Evolutionary conservation across 2,888 invertebrate genomes (phyloP), one percentile per base, ranked within the genome.

Genomic region (Drosophila anceps): DNA sequence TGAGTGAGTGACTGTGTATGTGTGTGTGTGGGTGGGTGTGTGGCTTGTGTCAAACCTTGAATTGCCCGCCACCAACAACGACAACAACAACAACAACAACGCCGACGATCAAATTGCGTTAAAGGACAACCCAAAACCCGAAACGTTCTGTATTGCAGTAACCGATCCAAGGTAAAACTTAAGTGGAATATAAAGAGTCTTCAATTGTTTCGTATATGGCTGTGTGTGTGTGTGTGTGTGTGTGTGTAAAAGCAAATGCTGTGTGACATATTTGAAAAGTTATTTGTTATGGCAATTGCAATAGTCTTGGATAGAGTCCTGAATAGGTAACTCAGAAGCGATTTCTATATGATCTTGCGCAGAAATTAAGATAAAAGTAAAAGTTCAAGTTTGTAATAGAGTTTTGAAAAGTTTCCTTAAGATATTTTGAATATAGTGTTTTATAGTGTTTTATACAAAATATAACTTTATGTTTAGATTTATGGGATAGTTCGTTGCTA

Each of bases 51-150:
- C 76, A 88, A 84, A 88, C 88, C 87, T 88, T 86, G 66, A 88
- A 84, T 84, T 84, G 88, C 84, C 84, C 88, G 84, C 88, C 84
- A 88, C 86, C 88, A 78, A 67, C 39, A 55, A 69, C 62, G 69
- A 29, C 31, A 27, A 58, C 20, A 53, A 67, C 64, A 55, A 65
- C 41, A 24, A 48, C 13, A 58, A 64, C n/a, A 35, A 50, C 46
- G 67, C 44, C 44, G 50, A 51, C 13, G 54, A 51, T 41, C 46
- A 31, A 33, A 35, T 53, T 44, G 50, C 35, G 54, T 46, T 18
- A 5, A 53, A 50, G 39, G 44, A 60, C 13, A 69, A 63, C 51
- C 62, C 46, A 55, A 46, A 37, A 62, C 64, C 48, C 66, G 53
- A 69, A 69, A 54, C 29, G 41, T 51, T 27, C 29, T 6, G 29